Evolutionary conservation across 2,113 vertebrate genomes (phyloP), one percentile per base, ranked within the genome.

Genomic region (Chaetura pelagica): DNA sequence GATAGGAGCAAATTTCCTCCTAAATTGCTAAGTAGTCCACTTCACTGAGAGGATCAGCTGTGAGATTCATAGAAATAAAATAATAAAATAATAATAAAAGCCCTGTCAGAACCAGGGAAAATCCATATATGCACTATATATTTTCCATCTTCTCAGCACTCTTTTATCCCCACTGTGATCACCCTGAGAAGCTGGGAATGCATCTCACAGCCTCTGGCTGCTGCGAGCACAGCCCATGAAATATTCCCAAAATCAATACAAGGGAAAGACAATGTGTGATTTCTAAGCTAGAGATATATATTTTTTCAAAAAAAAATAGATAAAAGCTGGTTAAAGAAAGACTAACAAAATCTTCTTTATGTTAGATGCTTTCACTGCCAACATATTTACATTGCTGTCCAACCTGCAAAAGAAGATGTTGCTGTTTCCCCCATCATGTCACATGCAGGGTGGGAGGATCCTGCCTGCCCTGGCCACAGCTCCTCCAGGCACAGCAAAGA

Each of bases 391-490:
- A 8, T 11, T 4, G 2, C 13, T 48, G 44, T 35, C 34, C 6
- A 1, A 42, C 21, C 6, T 10, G 15, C 7, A 42, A 40, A 27
- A 3, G 1, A 27, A 27, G 2, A 10, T 61, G 63, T 52, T 46
- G 16, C 23, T 16, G 1, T n/a, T 63, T 69, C 48, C 21, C 35
- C 22, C 4, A 0, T 4, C 4, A 6, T 1, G 5, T 15, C 38
- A 5, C 11, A 9, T 0, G 9, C 38, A 48, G 72, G 35, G 21
- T 0, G 5, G 48, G 72, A 38, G 46, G 12, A 49, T 19, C 12
- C n/a, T 34, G 42, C 46, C 30, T 32, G 26, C 57, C 42, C 14
- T 2, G 5, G 55, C 34, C 57, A 26, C 52, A 26, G 35, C 80
- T 32, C 49, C 64, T 40, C 59, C 17, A 51, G 34, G 35, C 42